Percentiles rank a stretch among this genome's conserved stretches.
Evolutionary conservation across 2,113 vertebrate species (phyloP).

Genomic region (Indri indri): DNA sequence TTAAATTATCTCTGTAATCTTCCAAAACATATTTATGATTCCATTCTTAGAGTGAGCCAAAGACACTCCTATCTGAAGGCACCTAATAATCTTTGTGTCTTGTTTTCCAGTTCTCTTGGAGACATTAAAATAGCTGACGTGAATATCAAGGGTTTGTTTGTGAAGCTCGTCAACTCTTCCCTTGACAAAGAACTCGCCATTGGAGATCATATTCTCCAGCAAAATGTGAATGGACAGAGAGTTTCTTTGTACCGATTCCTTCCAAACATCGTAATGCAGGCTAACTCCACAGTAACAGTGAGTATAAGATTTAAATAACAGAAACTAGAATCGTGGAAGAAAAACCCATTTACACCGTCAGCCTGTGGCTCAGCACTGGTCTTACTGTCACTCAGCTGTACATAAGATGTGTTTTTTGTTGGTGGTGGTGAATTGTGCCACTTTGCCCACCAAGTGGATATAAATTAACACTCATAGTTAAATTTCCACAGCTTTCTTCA

Average conservation of each 20-base stretch:
- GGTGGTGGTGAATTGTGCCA: not conserved
- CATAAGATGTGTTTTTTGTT: not conserved
- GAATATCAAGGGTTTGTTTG: conserved; percentile 60
- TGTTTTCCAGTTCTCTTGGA: conserved; percentile 72
- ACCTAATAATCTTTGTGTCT: not conserved
- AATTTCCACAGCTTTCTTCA: not conserved
- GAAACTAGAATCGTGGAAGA: not conserved
- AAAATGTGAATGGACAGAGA: conserved; percentile 71
- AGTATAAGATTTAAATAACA: not conserved
- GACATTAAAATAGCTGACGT: conserved; percentile 79
- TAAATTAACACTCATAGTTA: not conserved
- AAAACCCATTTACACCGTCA: not conserved
- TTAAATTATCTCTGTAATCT: not conserved
- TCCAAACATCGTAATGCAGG: conserved; percentile 54
- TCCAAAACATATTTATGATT: not conserved
- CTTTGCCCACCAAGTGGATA: not conserved
- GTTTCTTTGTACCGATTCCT: conserved; percentile 71
- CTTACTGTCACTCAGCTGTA: not conserved
- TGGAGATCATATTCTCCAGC: conserved; percentile 77
- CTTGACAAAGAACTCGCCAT: conserved; percentile 73
- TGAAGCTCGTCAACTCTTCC: conserved; percentile 77
- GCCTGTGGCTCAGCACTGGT: not conserved
- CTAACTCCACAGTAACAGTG: conserved; percentile 69
- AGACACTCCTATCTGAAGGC: not conserved
- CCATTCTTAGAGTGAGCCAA: not conserved